Evolutionary conservation across 1,140 invertebrate genomes (phyloP).

Genomic region (Thaumatotibia leucotreta): DNA sequence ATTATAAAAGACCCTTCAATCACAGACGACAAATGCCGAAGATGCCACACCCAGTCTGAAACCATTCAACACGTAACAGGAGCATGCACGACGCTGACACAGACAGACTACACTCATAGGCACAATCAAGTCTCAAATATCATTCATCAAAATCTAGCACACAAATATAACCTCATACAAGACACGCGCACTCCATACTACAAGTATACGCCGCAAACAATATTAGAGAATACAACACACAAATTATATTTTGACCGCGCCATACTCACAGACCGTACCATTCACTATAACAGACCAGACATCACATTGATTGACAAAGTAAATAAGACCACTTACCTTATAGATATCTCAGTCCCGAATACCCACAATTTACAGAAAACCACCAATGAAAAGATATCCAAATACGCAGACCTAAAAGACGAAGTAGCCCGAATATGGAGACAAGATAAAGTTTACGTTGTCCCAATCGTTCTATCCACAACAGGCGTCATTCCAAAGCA

Average conservation of each 20-base stretch:
- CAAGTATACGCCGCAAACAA: constrained; percentile 15
- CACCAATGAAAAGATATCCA: constrained; percentile 18
- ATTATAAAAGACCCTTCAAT: constrained; percentile 25
- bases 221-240: constrained; percentile 14
- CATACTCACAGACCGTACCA: constrained; percentile 17
- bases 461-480: constrained; percentile 19
- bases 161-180: constrained; percentile 21
- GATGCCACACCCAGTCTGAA: constrained; percentile 21
- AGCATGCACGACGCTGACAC: constrained; percentile 18
- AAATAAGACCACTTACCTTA: constrained; percentile 14
- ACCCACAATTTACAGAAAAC: constrained; percentile 17
- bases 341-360: constrained; percentile 16
- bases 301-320: constrained; percentile 17
- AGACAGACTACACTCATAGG: constrained; percentile 24
- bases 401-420: constrained; percentile 20
- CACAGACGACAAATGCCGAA: constrained; percentile 17
- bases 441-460: constrained; percentile 14
- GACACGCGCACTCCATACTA: constrained; percentile 15
- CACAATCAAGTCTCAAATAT: constrained; percentile 23
- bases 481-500: constrained; percentile 17
- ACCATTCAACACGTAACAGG: constrained; percentile 30
- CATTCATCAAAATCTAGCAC: constrained; percentile 19
- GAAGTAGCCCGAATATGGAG: constrained; percentile 17
- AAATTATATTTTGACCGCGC: constrained; percentile 20
- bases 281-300: constrained; percentile 20